Base-by-base conservation (phyloP, 2,888 invertebrate genomes). In the Zaprionus bogoriensis region DNA sequence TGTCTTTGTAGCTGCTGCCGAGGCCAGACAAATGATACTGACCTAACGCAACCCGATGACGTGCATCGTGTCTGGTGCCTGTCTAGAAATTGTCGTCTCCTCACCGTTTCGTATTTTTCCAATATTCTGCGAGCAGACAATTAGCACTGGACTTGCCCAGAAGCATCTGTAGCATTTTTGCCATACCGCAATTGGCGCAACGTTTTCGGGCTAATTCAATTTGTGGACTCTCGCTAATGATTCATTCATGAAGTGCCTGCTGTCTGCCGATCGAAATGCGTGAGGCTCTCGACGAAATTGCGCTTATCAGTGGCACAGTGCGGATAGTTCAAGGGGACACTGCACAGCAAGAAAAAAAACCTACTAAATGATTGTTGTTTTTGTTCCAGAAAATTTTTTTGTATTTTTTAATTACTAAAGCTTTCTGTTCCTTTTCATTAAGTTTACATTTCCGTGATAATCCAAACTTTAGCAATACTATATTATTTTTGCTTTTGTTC, bases 21-120 rank as follows among this genome's bases (percentile, higher is more conserved):
- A 12, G n/a, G 12, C 12, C 23, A 22, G 12, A 41, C 20, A n/a
- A 20, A 6, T 41, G 20, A 12, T 41, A 85, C 79, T 82, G 79
- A 80, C 79, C 79, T 76, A 73, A 55, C 64, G 36, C 77, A 80
- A 41, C 10, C 32, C 28, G 20, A 27, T 74, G 81, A 74, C 74
- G 67, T 58, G 7, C 38, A 47, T 55, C 28, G 17, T 27, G 57
- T 74, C 75, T 74, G 44, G 41, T 30, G 36, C 27, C 22, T 30
- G 70, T 73, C 70, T 71, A 46, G 14, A 22, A 38, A 44, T 25
- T 10, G 28, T 4, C 10, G n/a, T 32, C 30, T 27, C 10, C 17
- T 42, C 51, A 41, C 9, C 28, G 19, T 17, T n/a, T n/a, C n/a
- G n/a, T n/a, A n/a, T n/a, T n/a, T n/a, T n/a, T n/a, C n/a, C n/a